Evolutionary conservation across 23 tunicate species (phyloP), one percentile per base, ranked within the genome.

Genomic region (Botrylloides violaceus): DNA sequence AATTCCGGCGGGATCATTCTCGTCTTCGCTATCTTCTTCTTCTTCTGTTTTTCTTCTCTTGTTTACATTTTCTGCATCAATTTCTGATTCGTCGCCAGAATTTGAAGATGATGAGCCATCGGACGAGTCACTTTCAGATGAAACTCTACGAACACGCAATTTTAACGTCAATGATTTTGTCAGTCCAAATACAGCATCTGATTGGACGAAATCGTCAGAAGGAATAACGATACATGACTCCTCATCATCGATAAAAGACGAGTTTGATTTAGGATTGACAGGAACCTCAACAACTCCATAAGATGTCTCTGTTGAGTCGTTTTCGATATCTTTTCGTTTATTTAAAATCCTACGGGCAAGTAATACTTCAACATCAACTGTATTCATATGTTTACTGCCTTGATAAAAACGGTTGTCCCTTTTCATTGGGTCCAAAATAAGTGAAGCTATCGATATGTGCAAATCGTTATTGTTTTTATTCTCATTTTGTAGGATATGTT

Each of bases 1-100:
- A 19, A 88, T 77, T 7, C 79, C 96, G 7, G 96, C 87, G 9
- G 96, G 95, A 35, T 87, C 95, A 49, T 79, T 79, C 50, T 85
- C 76, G 15, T 83, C 84, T 2, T 24, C 66, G 26, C 50, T 65
- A 9, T 32, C 81, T 32, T 76, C 88, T 27, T 27, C 36, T 31
- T 75, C 71, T 25, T 35, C 60, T 20, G 31, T 37, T 28, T 68
- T 68, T 22, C 37, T 68, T 36, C 28, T 68, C 43, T 65, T 65
- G 0, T 22, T 37, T 0, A n/a, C 22, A 39, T 26, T 38, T 26
- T 27, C 43, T 1, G 43, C n/a, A 0, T 72, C 77, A 2, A 24
- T 35, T 25, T 72, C 77, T 35, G 27, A 50, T 12, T 72, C 77
- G 15, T 68, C 27, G 31, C 21, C 56, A 68, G 48, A 29, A 29